These are phyloP conservation scores for Blastobasis lacticolella DNA, from an alignment of 2,888 invertebrate genomes.

Conservation along the genomic window DNA sequence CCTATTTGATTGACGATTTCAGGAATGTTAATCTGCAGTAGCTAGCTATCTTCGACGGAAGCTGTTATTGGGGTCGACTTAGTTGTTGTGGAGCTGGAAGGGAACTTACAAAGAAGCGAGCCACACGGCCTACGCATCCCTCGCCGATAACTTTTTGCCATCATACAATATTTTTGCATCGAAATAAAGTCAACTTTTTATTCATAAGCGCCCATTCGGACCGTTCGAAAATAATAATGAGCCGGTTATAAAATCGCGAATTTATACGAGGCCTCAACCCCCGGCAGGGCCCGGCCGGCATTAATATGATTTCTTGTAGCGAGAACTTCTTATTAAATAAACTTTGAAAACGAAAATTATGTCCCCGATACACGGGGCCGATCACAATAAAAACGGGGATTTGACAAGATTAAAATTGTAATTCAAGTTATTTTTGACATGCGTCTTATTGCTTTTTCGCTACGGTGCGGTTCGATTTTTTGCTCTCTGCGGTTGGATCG, in stretches of 20 bases:
- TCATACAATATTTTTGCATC: constrained; percentile 62
- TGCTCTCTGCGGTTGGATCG: constrained; percentile 28
- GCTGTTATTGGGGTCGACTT: neutral
- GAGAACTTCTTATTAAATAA: constrained; percentile 64
- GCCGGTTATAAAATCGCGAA: constrained; percentile 63
- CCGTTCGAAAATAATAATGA: constrained; percentile 66
- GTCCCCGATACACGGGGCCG: constrained; percentile 45
- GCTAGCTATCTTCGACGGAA: constrained; percentile 20
- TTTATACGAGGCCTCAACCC: constrained; percentile 52
- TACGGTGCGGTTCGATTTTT: constrained; percentile 41
- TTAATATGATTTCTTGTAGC: constrained; percentile 65
- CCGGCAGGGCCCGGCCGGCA: constrained; percentile 26
- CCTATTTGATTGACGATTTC: constrained; percentile 3
- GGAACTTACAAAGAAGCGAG: too few relatives aligned
- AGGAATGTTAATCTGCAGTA: constrained; percentile 28
- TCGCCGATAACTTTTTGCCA: constrained; percentile 41
- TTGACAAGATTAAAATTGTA: constrained; percentile 74
- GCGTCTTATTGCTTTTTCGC: constrained; percentile 67
- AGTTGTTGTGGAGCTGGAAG: too few relatives aligned
- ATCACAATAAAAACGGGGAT: constrained; percentile 69
- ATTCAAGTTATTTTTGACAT: constrained; percentile 68
- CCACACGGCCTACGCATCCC: constrained; percentile 11
- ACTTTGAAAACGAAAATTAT: constrained; percentile 66
- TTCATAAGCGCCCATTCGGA: constrained; percentile 58
- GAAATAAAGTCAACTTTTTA: constrained; percentile 62